Conservation (phyloP, 2,797 vertebrate genomes). For the Rhincodon typus region DNA sequence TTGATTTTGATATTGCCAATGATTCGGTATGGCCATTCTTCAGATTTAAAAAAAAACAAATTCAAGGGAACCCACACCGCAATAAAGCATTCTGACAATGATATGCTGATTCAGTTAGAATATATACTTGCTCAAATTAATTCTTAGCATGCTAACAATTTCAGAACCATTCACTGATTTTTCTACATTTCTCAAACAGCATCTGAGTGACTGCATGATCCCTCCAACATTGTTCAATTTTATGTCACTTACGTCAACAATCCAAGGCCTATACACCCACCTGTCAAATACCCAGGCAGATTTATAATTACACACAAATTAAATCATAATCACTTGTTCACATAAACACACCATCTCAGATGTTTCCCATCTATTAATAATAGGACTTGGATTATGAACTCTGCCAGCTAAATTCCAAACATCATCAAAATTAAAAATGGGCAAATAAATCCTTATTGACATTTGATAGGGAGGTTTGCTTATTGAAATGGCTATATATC, state of each 20-base stretch:
- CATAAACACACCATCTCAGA: neutral
- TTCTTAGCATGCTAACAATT: neutral
- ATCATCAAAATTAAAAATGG: neutral
- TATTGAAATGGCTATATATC: no score
- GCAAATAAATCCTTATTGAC: neutral
- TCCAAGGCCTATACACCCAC: neutral
- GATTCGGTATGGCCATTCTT: neutral
- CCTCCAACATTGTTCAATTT: neutral
- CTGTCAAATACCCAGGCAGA: slow-evolving; percentile 17
- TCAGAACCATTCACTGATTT: neutral
- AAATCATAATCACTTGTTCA: slow-evolving; percentile 27
- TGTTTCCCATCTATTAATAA: neutral
- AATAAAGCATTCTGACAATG: neutral
- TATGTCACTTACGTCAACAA: neutral
- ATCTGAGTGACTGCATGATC: neutral
- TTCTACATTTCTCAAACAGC: neutral
- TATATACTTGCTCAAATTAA: neutral
- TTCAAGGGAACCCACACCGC: neutral
- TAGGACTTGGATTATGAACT: neutral
- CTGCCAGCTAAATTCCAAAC: neutral
- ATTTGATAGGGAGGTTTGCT: neutral
- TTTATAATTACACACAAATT: slow-evolving; percentile 1
- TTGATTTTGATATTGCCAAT: neutral
- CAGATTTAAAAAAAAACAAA: neutral
- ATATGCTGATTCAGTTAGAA: neutral